phyloP scores from a whole-genome alignment of 2,888 invertebrate species.

The Sarcophaga subvicina region DNA sequence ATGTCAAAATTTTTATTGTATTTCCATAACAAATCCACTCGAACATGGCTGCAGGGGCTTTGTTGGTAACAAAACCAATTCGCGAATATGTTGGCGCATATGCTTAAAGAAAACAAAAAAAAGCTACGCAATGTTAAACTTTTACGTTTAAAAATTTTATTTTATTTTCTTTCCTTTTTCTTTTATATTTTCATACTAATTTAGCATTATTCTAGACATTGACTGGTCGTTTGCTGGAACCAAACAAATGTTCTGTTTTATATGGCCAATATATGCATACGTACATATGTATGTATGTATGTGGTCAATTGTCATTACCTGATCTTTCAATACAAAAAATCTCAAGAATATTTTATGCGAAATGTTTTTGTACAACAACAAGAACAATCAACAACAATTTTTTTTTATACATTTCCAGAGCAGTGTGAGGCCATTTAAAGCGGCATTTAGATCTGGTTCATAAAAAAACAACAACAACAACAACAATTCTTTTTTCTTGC shows the following conservation, averaged over 20 bases:
- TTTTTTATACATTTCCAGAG: background rate
- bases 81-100: slow-evolving; percentile 52
- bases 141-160: background rate
- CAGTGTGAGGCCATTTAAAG: slow-evolving; percentile 52
- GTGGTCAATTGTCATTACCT: slow-evolving; percentile 54
- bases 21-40: slow-evolving; percentile 14
- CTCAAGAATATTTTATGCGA: slow-evolving; percentile 47
- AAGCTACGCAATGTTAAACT: background rate
- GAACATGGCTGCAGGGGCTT: background rate
- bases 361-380: slow-evolving; percentile 6
- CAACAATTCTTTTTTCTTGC: background rate
- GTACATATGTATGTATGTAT: background rate
- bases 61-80: background rate
- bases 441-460: slow-evolving; percentile 69
- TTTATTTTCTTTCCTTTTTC: background rate
- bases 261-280: background rate
- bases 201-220: slow-evolving; percentile 54
- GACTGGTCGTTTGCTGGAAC: slow-evolving; percentile 18
- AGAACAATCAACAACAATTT: background rate
- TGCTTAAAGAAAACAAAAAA: slow-evolving; percentile 26
- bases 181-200: slow-evolving; percentile 5
- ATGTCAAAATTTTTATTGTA: slow-evolving; percentile 67
- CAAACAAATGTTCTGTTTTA: background rate
- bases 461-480: slow-evolving; percentile 65
- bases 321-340: slow-evolving; percentile 47